Evolutionary conservation across 1,140 invertebrate genomes (phyloP), one percentile per base, ranked within the genome.

Genomic region (Ceratitis capitata): DNA sequence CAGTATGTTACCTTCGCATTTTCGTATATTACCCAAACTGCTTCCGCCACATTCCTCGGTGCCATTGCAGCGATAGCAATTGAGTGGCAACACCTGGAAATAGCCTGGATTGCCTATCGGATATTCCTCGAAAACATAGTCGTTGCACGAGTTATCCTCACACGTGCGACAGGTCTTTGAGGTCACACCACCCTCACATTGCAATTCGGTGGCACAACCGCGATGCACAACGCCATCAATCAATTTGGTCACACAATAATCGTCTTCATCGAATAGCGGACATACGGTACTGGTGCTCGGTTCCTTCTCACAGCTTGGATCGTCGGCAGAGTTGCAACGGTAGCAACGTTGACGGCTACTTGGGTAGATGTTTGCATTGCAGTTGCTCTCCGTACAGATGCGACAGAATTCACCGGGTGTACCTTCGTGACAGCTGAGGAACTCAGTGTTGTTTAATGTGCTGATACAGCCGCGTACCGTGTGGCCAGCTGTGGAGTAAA

Each of bases 391-490:
- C 6, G 86, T 69, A 61, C 90, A 91, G 19, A 89, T 64, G 56
- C 35, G n/a, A 42, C 90, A 91, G 23, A 64, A 58, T 1, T 35
- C 83, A 2, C 39, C 26, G 6, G 88, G 86, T 26, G 86, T 87
- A 47, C 89, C 90, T 32, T 90, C 88, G 64, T 89, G 87, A 69
- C 90, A 91, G n/a, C 83, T 56, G 0, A 90, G 84, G 86, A 91
- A 91, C 14, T 88, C 86, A 0, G 89, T 87, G 1, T 86, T 84
- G 32, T 89, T 87, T 42, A 91, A 35, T 39, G 85, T 90, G 16
- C 88, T 88, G 10, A 89, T 69, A 14, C 90, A 91, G 1, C 90
- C 90, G 23, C 90, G 87, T 78, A 89, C 90, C 0, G 90, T 91
- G 53, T 84, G 83, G 19, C 90, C 90, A 83, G 88, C 90, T 45